Evolutionary conservation across 92 coral and sea anemone species (phyloP), one percentile per base, ranked within the genome.

Genomic region (Palythoa grandis): DNA sequence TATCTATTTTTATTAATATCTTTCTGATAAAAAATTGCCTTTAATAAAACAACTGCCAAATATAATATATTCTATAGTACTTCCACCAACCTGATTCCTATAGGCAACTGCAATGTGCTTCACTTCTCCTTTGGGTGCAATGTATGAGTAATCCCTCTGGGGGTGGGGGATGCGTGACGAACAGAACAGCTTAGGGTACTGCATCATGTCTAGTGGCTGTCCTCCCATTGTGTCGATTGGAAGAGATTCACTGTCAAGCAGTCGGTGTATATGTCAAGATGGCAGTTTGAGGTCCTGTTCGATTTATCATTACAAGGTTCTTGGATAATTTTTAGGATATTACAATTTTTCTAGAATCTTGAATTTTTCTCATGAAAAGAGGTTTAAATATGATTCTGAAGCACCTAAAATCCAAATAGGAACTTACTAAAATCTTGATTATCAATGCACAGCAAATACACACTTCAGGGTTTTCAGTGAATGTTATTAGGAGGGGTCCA

Each of bases 201-300:
- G 99, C 22, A 43, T 54, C 99, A 97, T 97, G 83, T 92, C 92
- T 47, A 97, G 78, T 14, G 99, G 99, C 53, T 77, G 72, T 83
- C 93, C 93, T 8, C 99, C 99, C 88, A 93, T 82, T 92, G 89
- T 95, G 83, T 97, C 99, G 13, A 90, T 86, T 20, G 96, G 91
- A 19, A 97, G 25, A 0, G 94, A 66, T 83, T 96, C 99, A 57
- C 98, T 96, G 86, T 63, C 82, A 50, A 23, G 17, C 3, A 9
- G 22, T 20, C 8, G 2, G 67, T 15, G 67, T 60, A 60, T 5
- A 60, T 15, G 7, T n/a, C 7, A 5, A 68, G 7, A 24, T 6
- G 24, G 7, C 15, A 68, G 38, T 29, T 23, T 23, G 72, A 35
- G 12, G 17, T 11, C 16, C 47, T 8, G 24, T 13, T 69, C 9